These are phyloP conservation scores for Drosophila monieri DNA, from an alignment of 2,888 invertebrate genomes.

Conservation along the genomic window DNA sequence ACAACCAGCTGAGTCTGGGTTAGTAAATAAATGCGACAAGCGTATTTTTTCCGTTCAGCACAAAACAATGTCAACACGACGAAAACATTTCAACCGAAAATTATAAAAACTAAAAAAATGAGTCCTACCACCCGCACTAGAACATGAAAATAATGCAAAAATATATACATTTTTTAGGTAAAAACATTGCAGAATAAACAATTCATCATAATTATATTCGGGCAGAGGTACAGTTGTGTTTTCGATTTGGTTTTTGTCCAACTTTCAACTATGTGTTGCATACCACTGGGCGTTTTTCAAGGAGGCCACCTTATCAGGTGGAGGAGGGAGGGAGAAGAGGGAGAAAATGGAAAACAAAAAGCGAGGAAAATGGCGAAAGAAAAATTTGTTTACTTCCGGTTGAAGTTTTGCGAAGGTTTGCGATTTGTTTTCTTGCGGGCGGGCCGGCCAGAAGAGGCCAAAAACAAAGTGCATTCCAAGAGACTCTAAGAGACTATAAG, in stretches of 20 bases:
- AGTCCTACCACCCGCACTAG: conserved; percentile 15
- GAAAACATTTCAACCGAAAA: conserved; percentile 53
- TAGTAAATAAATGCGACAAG: conserved; percentile 70
- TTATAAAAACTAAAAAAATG: conserved; percentile 29
- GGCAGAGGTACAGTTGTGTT: conserved; percentile 43
- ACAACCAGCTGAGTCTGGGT: conserved; percentile 39
- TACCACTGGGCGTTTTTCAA: conserved; percentile 47
- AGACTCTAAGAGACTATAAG: too few species aligned
- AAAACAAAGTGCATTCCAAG: conserved; percentile 13
- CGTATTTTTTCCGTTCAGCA: conserved; percentile 64
- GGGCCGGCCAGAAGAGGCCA: conserved; percentile 20
- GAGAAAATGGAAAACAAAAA: conserved; percentile 6
- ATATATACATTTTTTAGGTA: conserved; percentile 5
- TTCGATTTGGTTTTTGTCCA: conserved; percentile 13
- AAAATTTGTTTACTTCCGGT: conserved; percentile 56
- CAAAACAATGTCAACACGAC: conserved; percentile 73
- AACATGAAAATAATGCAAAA: conserved; percentile 6
- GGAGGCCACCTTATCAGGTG: conserved; percentile 12
- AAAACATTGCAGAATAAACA: conserved; percentile 20
- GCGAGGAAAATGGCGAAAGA: conserved; percentile 18
- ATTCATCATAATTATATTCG: conserved; percentile 56
- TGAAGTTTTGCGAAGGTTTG: conserved; percentile 38
- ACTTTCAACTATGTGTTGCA: conserved; percentile 57
- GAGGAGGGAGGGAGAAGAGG: not conserved
- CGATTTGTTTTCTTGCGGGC: conserved; percentile 26